Conservation (phyloP, 1,140 invertebrate species). For the Drosophila orosa region DNA sequence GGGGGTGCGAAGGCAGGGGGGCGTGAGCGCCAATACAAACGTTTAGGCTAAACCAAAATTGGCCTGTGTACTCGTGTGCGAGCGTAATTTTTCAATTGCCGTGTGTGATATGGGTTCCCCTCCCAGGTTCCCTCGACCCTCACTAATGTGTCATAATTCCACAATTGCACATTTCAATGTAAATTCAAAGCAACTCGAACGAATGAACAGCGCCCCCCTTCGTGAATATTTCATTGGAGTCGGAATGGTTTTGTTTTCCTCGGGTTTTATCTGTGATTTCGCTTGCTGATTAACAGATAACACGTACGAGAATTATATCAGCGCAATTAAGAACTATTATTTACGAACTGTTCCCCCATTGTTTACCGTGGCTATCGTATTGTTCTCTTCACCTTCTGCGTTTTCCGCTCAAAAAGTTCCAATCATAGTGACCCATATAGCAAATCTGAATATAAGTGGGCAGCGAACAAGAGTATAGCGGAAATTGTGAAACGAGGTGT, state of each 20-base stretch:
- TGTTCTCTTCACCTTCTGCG: conserved; percentile 1
- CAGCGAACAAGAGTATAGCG: not conserved
- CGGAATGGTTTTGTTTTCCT: conserved; percentile 33
- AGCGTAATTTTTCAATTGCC: conserved; percentile 40
- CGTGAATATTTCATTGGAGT: conserved; percentile 63
- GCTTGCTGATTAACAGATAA: conserved; percentile 56
- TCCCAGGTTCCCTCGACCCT: not conserved
- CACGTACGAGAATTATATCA: conserved; percentile 17
- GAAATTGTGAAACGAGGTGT: conserved; percentile 3
- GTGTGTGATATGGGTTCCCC: conserved; percentile 19
- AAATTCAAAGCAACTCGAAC: conserved; percentile 54
- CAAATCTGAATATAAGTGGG: conserved; percentile 8
- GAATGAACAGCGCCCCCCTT: conserved; percentile 3
- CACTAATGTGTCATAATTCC: conserved; percentile 38
- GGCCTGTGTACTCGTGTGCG: not conserved
- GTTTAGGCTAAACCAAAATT: conserved; percentile 21
- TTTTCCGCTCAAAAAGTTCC: conserved; percentile 1
- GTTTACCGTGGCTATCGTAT: conserved; percentile 33
- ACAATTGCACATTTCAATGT: conserved; percentile 69
- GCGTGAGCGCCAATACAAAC: conserved; percentile 2
- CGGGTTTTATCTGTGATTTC: conserved; percentile 62
- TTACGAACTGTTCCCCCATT: conserved; percentile 22
- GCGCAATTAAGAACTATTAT: conserved; percentile 14
- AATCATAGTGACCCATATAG: conserved; percentile 38
- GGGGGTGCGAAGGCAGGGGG: not conserved